Evolutionary conservation across 2,888 invertebrate species (phyloP), one percentile per base, ranked within the genome.

Genomic region (Drosophila paucipuncta): DNA sequence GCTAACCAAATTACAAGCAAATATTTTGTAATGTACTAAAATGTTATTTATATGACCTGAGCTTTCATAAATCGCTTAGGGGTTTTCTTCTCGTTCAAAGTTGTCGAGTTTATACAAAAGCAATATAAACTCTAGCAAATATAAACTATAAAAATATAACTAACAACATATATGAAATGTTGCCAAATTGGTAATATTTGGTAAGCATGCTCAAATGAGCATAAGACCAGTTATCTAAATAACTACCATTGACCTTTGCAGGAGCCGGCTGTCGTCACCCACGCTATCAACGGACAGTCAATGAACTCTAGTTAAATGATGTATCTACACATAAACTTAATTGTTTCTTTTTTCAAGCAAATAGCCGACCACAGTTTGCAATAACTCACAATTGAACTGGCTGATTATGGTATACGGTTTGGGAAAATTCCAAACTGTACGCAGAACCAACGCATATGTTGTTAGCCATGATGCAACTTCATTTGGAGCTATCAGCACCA

Each of bases 241-340:
- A 43, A 41, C 73, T 55, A 64, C 64, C 73, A 61, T 64, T 81
- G 82, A 80, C 80, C 82, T 80, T 68, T 74, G 10, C 50, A 73
- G 69, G 69, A 70, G 82, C 11, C 47, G 28, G 43, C 35, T 10
- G 3, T 4, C 1, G 28, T 4, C 62, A 65, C 62, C 77, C 54
- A 62, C 73, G 68, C 64, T 54, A 6, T 39, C n/a, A 28, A n/a
- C 43, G 50, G 13, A 16, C 61, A 53, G 68, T 80, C 71, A 76
- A 68, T 31, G 67, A 78, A 78, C 74, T 67, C 35, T 1, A 52
- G 22, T 54, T 49, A 39, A 50, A 31, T 37, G 31, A 30, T 52
- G 9, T n/a, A 28, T 66, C 10, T 49, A 31, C 18, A 10, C 22
- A 39, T 6, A 30, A 28, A 31, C 6, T 11, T 18, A 10, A 0